Base-by-base conservation (phyloP, 2,797 vertebrate species). In the Diceros bicornis region DNA sequence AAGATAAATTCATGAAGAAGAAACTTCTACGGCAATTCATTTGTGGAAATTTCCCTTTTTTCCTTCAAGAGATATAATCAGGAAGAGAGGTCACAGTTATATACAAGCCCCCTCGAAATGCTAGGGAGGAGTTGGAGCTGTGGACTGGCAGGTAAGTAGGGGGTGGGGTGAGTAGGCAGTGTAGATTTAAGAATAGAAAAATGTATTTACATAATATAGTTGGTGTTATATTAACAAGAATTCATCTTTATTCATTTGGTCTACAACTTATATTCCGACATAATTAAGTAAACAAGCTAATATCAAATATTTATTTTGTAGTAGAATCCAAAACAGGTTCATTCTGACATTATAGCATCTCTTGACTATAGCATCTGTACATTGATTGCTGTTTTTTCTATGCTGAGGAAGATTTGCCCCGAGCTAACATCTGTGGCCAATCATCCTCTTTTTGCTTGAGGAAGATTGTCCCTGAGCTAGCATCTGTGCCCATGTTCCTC, bases 321-420 rank as follows among this genome's bases (percentile, higher is more conserved):
- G 66, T 11, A 41, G 23, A 71, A 72, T 6, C 9, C 29, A 23
- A 21, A 44, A 18, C 4, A 47, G 88, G n/a, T 32, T 61, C 3
- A 23, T 21, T 55, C 59, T 20, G 41, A 55, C 5, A 6, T 44
- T 3, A 13, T 0, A 44, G 10, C 4, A 0, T 47, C 34, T n/a
- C 13, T 6, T 6, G 10, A 9, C 16, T 0, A 20, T 2, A 25
- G 11, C 9, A 4, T 34, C 59, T 44, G 7, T 16, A 27, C 16
- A 0, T 4, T 7, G 44, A 21, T 44, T 11, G 27, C 34, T 20
- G 34, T 44, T 83, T 82, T 41, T 41, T 41, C 41, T 41, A 41
- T 41, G 41, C 41, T 41, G 41, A 41, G 41, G 41, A 41, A 41
- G 41, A 41, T 41, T 41, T 41, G 41, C 41, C 41, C 41, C 4